Evolutionary conservation across 1,140 invertebrate genomes (phyloP), one percentile per base, ranked within the genome.

Genomic region (Lucilia sericata): DNA sequence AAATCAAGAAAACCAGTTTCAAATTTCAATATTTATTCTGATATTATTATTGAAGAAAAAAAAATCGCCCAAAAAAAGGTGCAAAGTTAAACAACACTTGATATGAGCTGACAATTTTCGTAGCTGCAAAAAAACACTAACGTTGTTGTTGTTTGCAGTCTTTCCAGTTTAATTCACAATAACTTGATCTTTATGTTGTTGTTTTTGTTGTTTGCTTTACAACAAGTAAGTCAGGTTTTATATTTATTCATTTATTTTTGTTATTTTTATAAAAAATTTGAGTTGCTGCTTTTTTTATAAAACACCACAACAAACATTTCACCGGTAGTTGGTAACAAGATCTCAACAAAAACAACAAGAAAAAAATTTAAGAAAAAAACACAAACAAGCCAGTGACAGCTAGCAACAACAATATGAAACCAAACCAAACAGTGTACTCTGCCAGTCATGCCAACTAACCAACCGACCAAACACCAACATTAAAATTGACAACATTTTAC

Each of bases 51-150:
- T n/a, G n/a, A n/a, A n/a, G n/a, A 25, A 25, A 70, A 70, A 70
- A 70, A 70, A 21, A 70, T 3, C 25, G 21, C 9, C 4, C 10
- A 25, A 70, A 70, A 70, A 25, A 70, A 70, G 21, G 65, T 70
- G 65, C n/a, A 70, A 70, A 70, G 65, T 70, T 70, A 70, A 55
- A 70, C 65, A 70, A 70, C 65, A 70, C 65, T 70, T 70, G 65
- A 70, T 21, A 70, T n/a, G 9, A 21, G 65, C n/a, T 21, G n/a
- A 70, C n/a, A 19, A 70, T 21, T 21, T 21, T 60, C 51, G 13
- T 14, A 10, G 51, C n/a, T 14, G 5, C 7, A 21, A 30, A 30
- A n/a, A 30, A 30, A 21, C 12, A 9, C 21, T 5, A 70, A 21
- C 10, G 65, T 70, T 21, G 8, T 19, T 21, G 65, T 70, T 70